Evolutionary conservation across 2,113 vertebrate species (phyloP).

Genomic region (Corvus hawaiiensis): DNA sequence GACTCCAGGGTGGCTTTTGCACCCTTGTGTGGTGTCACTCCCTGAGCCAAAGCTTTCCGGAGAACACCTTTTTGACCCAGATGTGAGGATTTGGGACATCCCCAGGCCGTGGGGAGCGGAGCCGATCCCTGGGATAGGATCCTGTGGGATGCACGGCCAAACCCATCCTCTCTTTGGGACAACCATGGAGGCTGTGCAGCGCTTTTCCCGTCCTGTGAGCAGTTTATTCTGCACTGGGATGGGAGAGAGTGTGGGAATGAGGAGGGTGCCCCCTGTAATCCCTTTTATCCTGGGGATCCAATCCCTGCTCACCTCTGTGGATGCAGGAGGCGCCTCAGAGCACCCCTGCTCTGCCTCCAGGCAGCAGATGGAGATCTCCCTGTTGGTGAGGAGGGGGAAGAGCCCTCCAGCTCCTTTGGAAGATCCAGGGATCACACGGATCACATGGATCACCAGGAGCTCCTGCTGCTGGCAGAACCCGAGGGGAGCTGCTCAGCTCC

Average conservation of each 20-base stretch:
- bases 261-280: neutral
- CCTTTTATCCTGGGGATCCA: neutral
- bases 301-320: neutral
- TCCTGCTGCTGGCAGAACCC: neutral
- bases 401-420: neutral
- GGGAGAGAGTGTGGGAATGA: neutral
- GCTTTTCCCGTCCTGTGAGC: neutral
- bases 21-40: neutral
- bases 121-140: neutral
- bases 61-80: neutral
- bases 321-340: neutral
- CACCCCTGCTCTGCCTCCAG: neutral
- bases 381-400: neutral
- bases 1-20: neutral
- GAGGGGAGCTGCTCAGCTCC: neutral
- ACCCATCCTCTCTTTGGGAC: neutral
- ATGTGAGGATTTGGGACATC: fast-evolving
- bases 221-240: fast-evolving
- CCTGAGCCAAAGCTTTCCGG: neutral
- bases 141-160: neutral
- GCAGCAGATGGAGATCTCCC: neutral
- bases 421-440: neutral
- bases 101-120: neutral
- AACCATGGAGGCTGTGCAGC: fast-evolving
- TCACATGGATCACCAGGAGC: neutral